phyloP scores from a whole-genome alignment of 2,113 vertebrate genomes.

The Lophochroa leadbeateri region DNA sequence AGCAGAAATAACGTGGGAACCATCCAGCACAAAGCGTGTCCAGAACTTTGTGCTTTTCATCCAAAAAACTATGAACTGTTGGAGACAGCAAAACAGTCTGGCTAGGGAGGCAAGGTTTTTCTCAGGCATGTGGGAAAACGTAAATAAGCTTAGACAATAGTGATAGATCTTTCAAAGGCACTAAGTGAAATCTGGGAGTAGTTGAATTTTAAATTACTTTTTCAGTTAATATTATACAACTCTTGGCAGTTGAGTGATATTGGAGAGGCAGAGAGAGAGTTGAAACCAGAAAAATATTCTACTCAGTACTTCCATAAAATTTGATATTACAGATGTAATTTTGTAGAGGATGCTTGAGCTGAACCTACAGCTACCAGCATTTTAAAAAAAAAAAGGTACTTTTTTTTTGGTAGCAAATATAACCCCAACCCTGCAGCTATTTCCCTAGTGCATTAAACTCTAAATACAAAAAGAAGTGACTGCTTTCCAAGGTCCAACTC shows the following conservation, averaged over 20 bases:
- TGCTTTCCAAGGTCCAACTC: neutral
- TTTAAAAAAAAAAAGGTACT: neutral
- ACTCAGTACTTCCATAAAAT: neutral
- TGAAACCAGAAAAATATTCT: neutral
- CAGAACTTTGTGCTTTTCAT: slow-evolving; percentile 7
- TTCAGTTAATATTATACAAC: neutral
- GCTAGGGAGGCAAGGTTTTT: neutral
- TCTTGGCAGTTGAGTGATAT: neutral
- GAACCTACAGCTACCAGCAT: neutral
- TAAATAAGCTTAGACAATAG: neutral
- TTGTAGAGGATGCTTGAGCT: neutral
- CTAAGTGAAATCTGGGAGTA: neutral
- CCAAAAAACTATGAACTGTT: neutral
- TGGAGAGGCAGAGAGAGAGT: neutral
- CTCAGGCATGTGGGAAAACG: neutral
- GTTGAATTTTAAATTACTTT: neutral
- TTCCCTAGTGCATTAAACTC: neutral
- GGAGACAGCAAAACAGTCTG: neutral
- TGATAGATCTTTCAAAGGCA: neutral
- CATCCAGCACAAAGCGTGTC: neutral
- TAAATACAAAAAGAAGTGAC: neutral
- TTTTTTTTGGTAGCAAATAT: neutral
- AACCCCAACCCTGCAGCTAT: neutral
- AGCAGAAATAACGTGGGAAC: neutral
- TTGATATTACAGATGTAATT: neutral